Conservation (phyloP, 2,888 invertebrate species). For the Heliconius hortense region DNA sequence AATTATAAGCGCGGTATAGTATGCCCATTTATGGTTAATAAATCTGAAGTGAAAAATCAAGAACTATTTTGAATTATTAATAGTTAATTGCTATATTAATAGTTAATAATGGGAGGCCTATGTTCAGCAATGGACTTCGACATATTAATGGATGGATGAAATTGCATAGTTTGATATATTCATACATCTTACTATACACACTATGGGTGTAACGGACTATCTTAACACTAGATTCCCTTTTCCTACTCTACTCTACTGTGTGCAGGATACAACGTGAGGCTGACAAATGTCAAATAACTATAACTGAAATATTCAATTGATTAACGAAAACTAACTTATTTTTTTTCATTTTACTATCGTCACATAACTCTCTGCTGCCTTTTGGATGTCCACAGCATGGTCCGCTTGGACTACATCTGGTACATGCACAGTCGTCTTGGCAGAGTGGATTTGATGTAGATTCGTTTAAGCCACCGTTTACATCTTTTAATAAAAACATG, state of each 20-base stretch:
- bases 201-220: too few relatives aligned
- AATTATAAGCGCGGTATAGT: constrained; percentile 19
- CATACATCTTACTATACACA: too few relatives aligned
- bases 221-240: too few relatives aligned
- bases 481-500: not conserved
- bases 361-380: constrained; percentile 45
- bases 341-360: constrained; percentile 21
- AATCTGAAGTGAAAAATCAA: not conserved
- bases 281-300: not conserved
- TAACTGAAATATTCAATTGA: not conserved
- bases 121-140: too few relatives aligned
- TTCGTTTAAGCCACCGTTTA: not conserved
- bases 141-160: too few relatives aligned
- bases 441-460: constrained; percentile 46
- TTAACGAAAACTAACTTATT: not conserved
- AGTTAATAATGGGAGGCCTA: too few relatives aligned
- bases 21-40: constrained; percentile 26
- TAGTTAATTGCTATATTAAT: too few relatives aligned
- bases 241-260: too few relatives aligned
- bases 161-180: too few relatives aligned
- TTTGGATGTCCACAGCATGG: constrained; percentile 54
- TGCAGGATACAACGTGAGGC: too few relatives aligned
- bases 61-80: too few relatives aligned
- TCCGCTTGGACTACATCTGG: constrained; percentile 46
- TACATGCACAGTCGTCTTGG: constrained; percentile 51